Percentiles rank a stretch among this genome's conserved stretches.
Conservation (phyloP, 2,888 invertebrate genomes). For the Tridacna gigas region DNA sequence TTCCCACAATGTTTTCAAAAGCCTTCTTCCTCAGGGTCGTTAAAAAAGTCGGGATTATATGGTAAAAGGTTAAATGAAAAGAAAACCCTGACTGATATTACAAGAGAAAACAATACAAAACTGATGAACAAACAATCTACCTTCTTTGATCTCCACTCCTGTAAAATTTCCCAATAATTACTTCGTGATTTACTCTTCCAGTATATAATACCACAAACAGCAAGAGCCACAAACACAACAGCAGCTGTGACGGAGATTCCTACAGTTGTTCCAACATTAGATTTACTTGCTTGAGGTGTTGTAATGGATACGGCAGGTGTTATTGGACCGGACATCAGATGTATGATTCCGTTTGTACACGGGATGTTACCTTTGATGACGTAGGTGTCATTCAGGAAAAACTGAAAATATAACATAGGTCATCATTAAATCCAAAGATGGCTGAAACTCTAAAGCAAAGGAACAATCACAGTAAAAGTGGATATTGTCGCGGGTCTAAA, state of each 20-base stretch:
- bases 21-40: too few relatives aligned
- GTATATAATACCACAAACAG: constrained; percentile 45
- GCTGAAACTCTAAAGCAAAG: background rate
- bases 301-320: constrained; percentile 9
- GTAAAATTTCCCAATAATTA: constrained; percentile 64
- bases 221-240: constrained; percentile 54
- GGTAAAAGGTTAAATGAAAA: too few relatives aligned
- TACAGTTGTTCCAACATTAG: constrained; percentile 44
- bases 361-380: constrained; percentile 71
- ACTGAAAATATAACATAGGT: constrained; percentile 53
- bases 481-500: too few relatives aligned
- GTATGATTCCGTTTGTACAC: constrained; percentile 73
- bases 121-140: background rate
- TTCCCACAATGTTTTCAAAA: too few relatives aligned
- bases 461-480: too few relatives aligned
- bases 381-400: constrained; percentile 63
- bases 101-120: too few relatives aligned
- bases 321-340: constrained; percentile 65
- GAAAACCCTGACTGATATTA: too few relatives aligned
- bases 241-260: constrained; percentile 44
- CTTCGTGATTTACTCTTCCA: constrained; percentile 55
- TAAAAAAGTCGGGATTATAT: too few relatives aligned
- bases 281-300: constrained; percentile 54
- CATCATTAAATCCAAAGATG: background rate
- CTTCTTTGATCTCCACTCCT: constrained; percentile 41